phyloP scores from a whole-genome alignment of 2,113 vertebrate species.

The Ploceus nigricollis region DNA sequence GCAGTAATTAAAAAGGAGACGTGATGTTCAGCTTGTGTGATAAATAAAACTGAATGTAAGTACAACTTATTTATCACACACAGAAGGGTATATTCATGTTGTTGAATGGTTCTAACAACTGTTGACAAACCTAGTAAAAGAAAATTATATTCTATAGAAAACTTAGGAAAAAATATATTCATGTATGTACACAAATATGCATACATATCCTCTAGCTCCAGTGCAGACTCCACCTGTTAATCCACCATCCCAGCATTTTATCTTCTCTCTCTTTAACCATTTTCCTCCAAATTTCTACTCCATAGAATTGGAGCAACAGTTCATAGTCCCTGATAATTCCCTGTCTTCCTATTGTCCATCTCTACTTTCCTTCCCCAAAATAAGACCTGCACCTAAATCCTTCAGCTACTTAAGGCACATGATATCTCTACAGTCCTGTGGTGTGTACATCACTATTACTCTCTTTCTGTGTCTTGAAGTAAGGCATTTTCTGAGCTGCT shows the following conservation, averaged over 20 bases:
- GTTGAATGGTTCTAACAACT: not conserved
- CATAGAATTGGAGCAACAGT: too few relatives aligned
- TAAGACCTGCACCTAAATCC: not conserved
- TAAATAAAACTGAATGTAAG: not conserved
- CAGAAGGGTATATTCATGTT: not conserved
- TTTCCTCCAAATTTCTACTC: not conserved
- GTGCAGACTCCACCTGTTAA: not conserved
- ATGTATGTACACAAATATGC: accelerated
- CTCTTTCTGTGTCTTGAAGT: not conserved
- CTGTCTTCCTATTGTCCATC: not conserved
- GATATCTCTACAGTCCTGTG: not conserved
- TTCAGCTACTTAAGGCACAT: not conserved
- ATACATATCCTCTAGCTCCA: not conserved
- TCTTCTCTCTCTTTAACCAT: not conserved
- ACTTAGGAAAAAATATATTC: not conserved
- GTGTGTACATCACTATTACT: not conserved
- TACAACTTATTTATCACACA: not conserved
- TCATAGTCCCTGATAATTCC: not conserved
- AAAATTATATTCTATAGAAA: not conserved
- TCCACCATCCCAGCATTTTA: not conserved
- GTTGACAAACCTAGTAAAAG: not conserved
- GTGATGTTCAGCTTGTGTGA: not conserved
- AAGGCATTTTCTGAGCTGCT: not conserved
- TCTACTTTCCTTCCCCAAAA: not conserved
- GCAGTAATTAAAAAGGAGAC: not conserved